Conservation (phyloP, 2,113 vertebrate species). For the Piprites chloris region DNA sequence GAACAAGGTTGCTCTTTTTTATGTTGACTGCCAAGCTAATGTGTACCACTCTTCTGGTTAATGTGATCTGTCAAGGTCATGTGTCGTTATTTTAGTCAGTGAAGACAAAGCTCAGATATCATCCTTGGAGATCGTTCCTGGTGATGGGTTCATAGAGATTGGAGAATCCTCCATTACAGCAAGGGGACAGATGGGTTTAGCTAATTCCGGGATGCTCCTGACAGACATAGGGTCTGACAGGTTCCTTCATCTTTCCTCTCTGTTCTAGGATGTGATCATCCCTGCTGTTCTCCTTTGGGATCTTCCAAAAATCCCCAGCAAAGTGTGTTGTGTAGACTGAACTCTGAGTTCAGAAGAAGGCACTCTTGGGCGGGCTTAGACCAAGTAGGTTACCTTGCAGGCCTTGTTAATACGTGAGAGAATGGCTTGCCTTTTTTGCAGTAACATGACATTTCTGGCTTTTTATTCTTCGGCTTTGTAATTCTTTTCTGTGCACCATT, state of each 20-base stretch:
- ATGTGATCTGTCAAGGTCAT: background rate
- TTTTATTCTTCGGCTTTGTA: background rate
- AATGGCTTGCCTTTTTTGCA: background rate
- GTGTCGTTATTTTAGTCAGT: background rate
- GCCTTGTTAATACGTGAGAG: background rate
- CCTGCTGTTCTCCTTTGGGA: background rate
- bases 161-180: background rate
- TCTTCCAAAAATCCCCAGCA: background rate
- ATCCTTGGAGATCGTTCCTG: background rate
- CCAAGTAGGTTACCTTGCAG: background rate
- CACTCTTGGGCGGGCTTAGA: background rate
- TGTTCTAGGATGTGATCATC: background rate
- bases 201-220: background rate
- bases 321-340: background rate
- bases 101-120: background rate
- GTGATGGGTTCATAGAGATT: background rate
- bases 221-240: background rate
- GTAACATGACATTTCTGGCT: background rate
- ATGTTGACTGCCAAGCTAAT: background rate
- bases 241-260: background rate
- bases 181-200: background rate
- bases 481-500: background rate
- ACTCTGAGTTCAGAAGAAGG: background rate
- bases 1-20: background rate
- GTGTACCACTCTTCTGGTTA: background rate